Evolutionary conservation across 2,797 vertebrate species (phyloP), one percentile per base, ranked within the genome.

Genomic region (Kryptolebias ocellatus): DNA sequence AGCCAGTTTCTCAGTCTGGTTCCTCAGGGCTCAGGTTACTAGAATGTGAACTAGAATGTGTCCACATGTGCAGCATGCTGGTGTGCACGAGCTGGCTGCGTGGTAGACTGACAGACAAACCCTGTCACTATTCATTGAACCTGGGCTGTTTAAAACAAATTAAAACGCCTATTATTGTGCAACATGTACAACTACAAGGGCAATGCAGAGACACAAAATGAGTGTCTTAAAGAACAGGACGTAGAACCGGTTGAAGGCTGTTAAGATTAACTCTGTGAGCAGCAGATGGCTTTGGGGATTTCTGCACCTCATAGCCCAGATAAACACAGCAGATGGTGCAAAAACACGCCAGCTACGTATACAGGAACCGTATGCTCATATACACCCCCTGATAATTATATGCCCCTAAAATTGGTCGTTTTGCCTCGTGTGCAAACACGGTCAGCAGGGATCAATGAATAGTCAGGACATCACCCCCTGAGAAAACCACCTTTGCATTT

Each of bases 211-310:
- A 24, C 20, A 24, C 20, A 24, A 24, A 24, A 24, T 24, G 20
- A 24, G 20, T 2, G 20, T 24, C 20, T 24, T 24, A 24, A 24
- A 24, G 9, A 51, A 45, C 44, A 45, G 44, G 44, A 16, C 56
- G 51, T 37, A 69, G 74, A 80, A 75, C 53, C 75, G 67, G 69
- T 7, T 68, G 16, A 65, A 69, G 65, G 72, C 83, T 75, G 70
- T 37, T 0, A 17, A 72, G 80, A 64, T 84, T 87, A 85, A 65
- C 44, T 17, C 46, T 52, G 20, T 24, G 64, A 80, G 47, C 61
- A 81, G 59, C 83, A 86, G 81, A 79, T 67, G 86, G 82, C 55
- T 86, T 76, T 64, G 28, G 46, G 67, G 85, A 85, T 87, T 91
- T 89, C 57, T 77, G 78, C 28, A 57, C 64, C 37, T 60, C 29